Base-by-base conservation (phyloP, 2,113 vertebrate genomes). In the Tachuris rubrigastra region DNA sequence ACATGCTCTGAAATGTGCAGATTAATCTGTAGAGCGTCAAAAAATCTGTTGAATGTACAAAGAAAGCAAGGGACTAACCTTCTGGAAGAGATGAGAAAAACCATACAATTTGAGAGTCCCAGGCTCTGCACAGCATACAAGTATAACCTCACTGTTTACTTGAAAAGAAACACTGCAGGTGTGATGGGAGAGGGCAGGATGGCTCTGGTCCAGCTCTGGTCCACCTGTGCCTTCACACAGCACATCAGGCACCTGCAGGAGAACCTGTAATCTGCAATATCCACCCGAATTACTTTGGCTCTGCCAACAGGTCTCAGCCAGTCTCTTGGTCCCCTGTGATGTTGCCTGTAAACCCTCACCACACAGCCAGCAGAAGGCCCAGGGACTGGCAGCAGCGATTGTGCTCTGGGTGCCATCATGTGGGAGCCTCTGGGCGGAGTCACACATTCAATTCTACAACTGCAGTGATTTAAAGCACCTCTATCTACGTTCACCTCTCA, bases 351-450 rank as follows among this genome's bases (percentile, higher is more conserved):
- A 56, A 25, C 15, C 12, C 14, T 33, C 47, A 27, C 14, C 20
- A 10, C 6, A 3, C 10, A 13, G 5, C 12, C n/a, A 31, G 37
- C 58, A 47, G n/a, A 41, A 53, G 80, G 12, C 39, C 39, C 0
- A 0, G 27, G 55, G 12, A 35, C 39, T 8, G 6, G 16, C 0
- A 1, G 23, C 3, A 21, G 2, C 41, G 24, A 20, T 12, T 14
- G 31, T 31, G n/a, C 23, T 31, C 42, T 6, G 23, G 37, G 7
- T 88, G 47, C 49, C 42, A 16, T 50, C 31, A 10, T 8, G 3
- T 2, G 0, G 33, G 28, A 89, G 6, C 41, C 68, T 84, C 23
- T 28, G 52, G 14, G 22, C 25, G 50, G 13, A 37, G 37, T 15
- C 30, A 37, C 25, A 11, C 6, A 1, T 10, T 55, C 49, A 14